Evolutionary conservation across 2,797 vertebrate genomes (phyloP).

Genomic region (Trachurus trachurus): DNA sequence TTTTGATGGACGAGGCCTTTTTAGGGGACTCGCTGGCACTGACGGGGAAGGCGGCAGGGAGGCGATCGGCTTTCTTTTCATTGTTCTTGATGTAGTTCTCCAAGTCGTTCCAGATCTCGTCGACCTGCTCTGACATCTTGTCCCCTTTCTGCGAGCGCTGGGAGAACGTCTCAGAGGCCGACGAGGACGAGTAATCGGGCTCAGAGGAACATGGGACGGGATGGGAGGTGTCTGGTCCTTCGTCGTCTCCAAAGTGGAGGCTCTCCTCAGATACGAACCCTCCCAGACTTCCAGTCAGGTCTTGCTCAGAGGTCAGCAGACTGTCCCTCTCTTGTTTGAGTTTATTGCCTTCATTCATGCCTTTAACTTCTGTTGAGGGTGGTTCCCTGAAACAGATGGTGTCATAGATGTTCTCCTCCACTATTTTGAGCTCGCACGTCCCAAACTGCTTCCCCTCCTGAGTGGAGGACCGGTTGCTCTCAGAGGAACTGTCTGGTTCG

Average conservation of each 20-base stretch:
- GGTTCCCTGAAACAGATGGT: slow-evolving; percentile 91
- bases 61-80: slow-evolving; percentile 93
- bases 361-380: slow-evolving; percentile 63
- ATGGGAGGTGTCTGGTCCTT: slow-evolving; percentile 59
- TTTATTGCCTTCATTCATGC: slow-evolving; percentile 62
- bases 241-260: slow-evolving; percentile 89
- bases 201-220: slow-evolving; percentile 77
- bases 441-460: slow-evolving; percentile 79
- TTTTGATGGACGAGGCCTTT: slow-evolving; percentile 58
- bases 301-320: slow-evolving; percentile 84
- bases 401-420: slow-evolving; percentile 95
- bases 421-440: slow-evolving; percentile 88
- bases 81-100: slow-evolving; percentile 99
- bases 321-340: slow-evolving; percentile 68
- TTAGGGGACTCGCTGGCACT: slow-evolving; percentile 86
- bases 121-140: slow-evolving; percentile 93
- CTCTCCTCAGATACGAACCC: slow-evolving; percentile 92
- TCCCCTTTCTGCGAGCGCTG: slow-evolving; percentile 87
- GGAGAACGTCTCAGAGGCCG: slow-evolving; percentile 84
- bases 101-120: slow-evolving; percentile 98
- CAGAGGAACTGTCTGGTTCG: slow-evolving; percentile 76
- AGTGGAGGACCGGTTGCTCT: slow-evolving; percentile 73
- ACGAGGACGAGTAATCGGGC: slow-evolving; percentile 85
- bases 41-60: slow-evolving; percentile 96
- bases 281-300: slow-evolving; percentile 82